Conservation (phyloP, 1,140 invertebrate genomes). For the Lithobius niger region DNA sequence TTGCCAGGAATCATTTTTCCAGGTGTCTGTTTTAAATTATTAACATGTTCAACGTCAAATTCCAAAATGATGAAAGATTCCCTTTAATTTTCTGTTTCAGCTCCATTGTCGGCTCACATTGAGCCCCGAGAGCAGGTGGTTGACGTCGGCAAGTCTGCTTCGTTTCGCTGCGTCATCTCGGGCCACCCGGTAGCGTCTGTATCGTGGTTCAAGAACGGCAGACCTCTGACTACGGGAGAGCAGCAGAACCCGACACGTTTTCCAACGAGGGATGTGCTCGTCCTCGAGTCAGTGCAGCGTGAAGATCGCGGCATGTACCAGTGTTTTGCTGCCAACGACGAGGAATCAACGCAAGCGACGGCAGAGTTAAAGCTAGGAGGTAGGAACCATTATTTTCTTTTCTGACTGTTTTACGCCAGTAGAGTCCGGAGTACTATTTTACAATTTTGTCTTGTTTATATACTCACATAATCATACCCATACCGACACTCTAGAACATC, state of each 20-base stretch:
- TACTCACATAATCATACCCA: too few species aligned
- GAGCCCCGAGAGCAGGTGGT: conserved; percentile 58
- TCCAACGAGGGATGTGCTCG: conserved; percentile 33
- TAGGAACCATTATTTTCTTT: too few species aligned
- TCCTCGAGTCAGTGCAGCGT: conserved; percentile 48
- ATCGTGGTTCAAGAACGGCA: conserved; percentile 70
- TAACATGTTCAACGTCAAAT: too few species aligned
- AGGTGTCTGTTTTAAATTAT: too few species aligned
- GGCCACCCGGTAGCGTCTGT: conserved; percentile 67
- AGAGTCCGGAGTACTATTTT: too few species aligned
- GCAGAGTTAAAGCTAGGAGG: conserved; percentile 70
- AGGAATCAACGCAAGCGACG: conserved; percentile 67
- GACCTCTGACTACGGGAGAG: conserved; percentile 42
- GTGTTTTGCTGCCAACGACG: conserved; percentile 65
- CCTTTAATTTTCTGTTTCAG: conserved; percentile 26
- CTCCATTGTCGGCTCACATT: conserved; percentile 55
- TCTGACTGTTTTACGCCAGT: too few species aligned
- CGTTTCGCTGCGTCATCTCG: conserved; percentile 66
- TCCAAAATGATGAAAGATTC: too few species aligned
- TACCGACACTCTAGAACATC: too few species aligned
- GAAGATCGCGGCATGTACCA: conserved; percentile 73
- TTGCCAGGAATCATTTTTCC: too few species aligned
- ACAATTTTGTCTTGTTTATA: too few species aligned
- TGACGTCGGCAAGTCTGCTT: conserved; percentile 63
- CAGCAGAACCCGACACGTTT: conserved; percentile 19